phyloP scores from a whole-genome alignment of 2,797 vertebrate genomes.

The Eospalax fontanierii region DNA sequence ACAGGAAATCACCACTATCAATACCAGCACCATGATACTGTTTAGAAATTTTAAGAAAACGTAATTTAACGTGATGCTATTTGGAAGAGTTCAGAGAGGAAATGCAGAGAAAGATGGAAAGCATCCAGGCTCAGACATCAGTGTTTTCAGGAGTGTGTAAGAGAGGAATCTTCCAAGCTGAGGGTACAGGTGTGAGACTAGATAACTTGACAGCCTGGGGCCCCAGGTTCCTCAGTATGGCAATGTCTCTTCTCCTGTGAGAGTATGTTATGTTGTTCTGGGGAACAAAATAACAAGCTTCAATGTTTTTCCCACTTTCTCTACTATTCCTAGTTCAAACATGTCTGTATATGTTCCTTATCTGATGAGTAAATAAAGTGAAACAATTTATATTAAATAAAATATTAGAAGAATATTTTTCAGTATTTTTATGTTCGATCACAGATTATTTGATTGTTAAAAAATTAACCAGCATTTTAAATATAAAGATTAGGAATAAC shows the following conservation, averaged over 20 bases:
- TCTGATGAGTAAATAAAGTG: constrained; percentile 19
- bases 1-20: too few species aligned
- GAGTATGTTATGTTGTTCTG: neutral
- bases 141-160: neutral
- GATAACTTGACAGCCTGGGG: neutral
- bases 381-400: neutral
- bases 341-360: neutral
- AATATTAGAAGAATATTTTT: neutral
- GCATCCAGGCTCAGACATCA: constrained; percentile 11
- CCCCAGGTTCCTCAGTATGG: neutral
- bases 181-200: neutral
- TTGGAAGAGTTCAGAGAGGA: neutral
- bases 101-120: neutral
- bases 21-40: neutral
- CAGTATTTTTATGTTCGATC: neutral
- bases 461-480: neutral
- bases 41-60: neutral
- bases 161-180: neutral
- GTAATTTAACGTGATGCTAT: constrained; percentile 2
- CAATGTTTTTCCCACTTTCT: neutral
- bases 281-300: neutral
- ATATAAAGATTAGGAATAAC: neutral
- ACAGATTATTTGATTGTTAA: neutral
- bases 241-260: neutral
- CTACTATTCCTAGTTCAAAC: neutral